These are phyloP conservation scores for Dynastes maya DNA, from an alignment of 2,888 invertebrate genomes.

Conservation along the genomic window DNA sequence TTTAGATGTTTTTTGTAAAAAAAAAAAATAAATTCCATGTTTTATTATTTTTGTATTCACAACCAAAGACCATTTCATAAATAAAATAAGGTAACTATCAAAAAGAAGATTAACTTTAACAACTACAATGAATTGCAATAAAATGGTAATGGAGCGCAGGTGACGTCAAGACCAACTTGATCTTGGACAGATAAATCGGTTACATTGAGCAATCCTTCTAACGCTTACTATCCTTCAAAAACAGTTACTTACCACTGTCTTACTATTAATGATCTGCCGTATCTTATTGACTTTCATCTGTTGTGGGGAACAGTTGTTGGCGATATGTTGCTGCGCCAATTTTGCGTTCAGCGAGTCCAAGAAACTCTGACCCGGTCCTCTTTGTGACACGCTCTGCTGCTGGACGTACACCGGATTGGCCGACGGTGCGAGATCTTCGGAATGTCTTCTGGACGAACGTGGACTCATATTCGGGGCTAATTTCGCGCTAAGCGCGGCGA, in stretches of 20 bases:
- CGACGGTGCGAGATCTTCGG: conserved; percentile 66
- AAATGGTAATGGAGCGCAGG: too few relatives aligned
- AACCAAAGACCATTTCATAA: too few relatives aligned
- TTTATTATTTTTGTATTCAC: too few relatives aligned
- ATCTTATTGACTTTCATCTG: conserved; percentile 77
- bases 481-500: conserved; percentile 82
- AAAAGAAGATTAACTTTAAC: too few relatives aligned
- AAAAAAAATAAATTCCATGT: too few relatives aligned
- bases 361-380: conserved; percentile 76
- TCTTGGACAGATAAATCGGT: too few relatives aligned
- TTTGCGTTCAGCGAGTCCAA: conserved; percentile 88
- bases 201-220: too few relatives aligned
- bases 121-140: too few relatives aligned
- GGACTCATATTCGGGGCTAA: conserved; percentile 77
- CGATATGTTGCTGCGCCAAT: conserved; percentile 76
- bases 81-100: too few relatives aligned
- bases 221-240: too few relatives aligned
- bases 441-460: conserved; percentile 72
- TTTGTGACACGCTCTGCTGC: conserved; percentile 69
- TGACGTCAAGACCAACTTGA: too few relatives aligned
- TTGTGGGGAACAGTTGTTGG: conserved; percentile 71
- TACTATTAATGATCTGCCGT: conserved; percentile 82
- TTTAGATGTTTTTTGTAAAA: too few relatives aligned
- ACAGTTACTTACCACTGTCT: conserved; percentile 75
- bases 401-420: conserved; percentile 60